phyloP scores from a whole-genome alignment of 1,140 invertebrate species.

The Pteromalus puparum region DNA sequence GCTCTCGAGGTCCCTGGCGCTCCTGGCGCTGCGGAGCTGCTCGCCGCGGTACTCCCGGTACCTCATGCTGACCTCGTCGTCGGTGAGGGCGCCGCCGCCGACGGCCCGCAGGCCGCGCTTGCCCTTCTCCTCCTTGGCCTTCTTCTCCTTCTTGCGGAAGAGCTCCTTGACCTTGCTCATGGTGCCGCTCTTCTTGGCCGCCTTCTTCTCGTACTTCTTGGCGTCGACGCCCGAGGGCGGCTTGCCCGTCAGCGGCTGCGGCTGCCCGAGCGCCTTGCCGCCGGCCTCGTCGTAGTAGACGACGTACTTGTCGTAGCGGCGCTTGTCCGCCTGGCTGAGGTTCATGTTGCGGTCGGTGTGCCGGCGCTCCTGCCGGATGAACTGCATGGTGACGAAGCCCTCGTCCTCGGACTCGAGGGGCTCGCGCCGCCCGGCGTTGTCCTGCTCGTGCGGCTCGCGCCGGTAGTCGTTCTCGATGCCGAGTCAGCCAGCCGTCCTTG shows the following conservation, averaged over 20 bases:
- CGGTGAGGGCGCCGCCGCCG: slow-evolving; percentile 68
- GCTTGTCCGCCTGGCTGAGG: slow-evolving; percentile 62
- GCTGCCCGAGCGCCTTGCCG: too few species aligned
- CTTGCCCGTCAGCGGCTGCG: slow-evolving; percentile 64
- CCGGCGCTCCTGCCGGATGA: slow-evolving; percentile 80
- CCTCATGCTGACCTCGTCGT: slow-evolving; percentile 71
- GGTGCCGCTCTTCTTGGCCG: slow-evolving; percentile 69
- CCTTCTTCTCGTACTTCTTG: slow-evolving; percentile 72
- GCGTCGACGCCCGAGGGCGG: slow-evolving; percentile 64
- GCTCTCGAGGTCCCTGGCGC: slow-evolving; percentile 68
- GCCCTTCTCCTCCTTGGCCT: slow-evolving; percentile 68
- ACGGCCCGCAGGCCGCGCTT: slow-evolving; percentile 62
- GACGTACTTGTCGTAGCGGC: slow-evolving; percentile 75
- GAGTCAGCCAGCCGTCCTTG: slow-evolving; percentile 84
- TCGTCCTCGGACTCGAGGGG: slow-evolving; percentile 79
- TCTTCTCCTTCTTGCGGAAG: slow-evolving; percentile 73
- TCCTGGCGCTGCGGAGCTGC: slow-evolving; percentile 69
- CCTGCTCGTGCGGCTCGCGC: slow-evolving; percentile 79
- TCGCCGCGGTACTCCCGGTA: slow-evolving; percentile 71
- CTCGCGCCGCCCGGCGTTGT: slow-evolving; percentile 68
- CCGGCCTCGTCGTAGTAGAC: slow-evolving; percentile 37
- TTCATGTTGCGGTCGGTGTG: slow-evolving; percentile 77
- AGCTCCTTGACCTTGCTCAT: slow-evolving; percentile 73
- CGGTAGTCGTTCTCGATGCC: slow-evolving; percentile 86
- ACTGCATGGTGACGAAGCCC: slow-evolving; percentile 78